Percentiles rank a stretch among this genome's conserved stretches.
Conservation (phyloP, 2,797 vertebrate species). For the Tinamus major region DNA sequence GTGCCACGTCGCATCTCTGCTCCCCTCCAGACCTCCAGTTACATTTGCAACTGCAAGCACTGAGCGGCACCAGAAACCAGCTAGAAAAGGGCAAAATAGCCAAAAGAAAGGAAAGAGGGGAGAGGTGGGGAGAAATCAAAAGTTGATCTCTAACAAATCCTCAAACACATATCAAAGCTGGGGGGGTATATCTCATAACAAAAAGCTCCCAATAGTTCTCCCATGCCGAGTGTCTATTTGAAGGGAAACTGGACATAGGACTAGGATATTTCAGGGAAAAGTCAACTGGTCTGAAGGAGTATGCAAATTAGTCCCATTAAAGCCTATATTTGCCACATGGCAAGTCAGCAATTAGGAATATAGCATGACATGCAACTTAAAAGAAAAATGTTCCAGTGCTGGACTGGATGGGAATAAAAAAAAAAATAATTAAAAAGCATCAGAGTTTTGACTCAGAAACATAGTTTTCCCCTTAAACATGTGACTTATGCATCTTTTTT, state of each 20-base stretch:
- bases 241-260: not conserved
- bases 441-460: conserved; percentile 34
- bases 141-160: not conserved
- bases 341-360: conserved; percentile 52
- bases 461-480: conserved; percentile 50
- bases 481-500: conserved; percentile 41
- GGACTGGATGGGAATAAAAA: conserved; percentile 21
- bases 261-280: not conserved
- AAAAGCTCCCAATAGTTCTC: not conserved
- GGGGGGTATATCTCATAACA: not conserved
- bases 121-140: too few species aligned
- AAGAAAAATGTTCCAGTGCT: conserved; percentile 57
- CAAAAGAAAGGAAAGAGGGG: too few species aligned
- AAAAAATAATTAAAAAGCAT: conserved; percentile 52
- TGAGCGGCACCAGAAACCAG: not conserved
- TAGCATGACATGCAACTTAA: conserved; percentile 5
- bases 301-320: conserved; percentile 32
- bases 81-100: accelerated
- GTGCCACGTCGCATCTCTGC: accelerated
- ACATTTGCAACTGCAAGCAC: not conserved
- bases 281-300: not conserved
- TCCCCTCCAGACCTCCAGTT: not conserved
- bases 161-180: not conserved
- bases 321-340: conserved; percentile 47
- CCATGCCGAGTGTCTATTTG: accelerated